Conservation (phyloP, 2,888 invertebrate species). For the Spisula subtruncata region DNA sequence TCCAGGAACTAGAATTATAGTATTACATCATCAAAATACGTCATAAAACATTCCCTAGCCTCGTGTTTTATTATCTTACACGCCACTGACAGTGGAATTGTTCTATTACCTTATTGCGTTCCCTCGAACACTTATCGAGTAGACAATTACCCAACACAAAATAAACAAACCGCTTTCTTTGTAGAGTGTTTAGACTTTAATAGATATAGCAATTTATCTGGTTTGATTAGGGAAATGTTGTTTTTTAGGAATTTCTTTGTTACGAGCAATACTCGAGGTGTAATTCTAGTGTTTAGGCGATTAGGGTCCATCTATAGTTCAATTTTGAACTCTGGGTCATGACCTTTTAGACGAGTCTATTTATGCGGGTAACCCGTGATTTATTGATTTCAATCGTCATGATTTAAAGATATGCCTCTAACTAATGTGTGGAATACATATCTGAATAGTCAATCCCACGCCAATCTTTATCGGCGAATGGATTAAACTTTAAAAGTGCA, state of each 20-base stretch:
- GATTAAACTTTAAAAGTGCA: too few relatives aligned
- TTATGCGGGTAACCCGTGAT: too few relatives aligned
- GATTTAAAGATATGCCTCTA: too few relatives aligned
- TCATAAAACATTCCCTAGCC: neutral
- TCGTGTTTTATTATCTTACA: neutral
- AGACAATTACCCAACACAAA: neutral
- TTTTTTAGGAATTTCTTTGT: neutral
- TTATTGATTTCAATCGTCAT: too few relatives aligned
- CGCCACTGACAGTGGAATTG: neutral
- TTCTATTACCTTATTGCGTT: neutral
- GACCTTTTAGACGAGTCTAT: too few relatives aligned
- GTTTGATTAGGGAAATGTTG: neutral
- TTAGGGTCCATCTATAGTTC: too few relatives aligned
- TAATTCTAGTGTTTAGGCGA: neutral
- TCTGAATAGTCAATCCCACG: too few relatives aligned
- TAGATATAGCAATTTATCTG: conserved; percentile 24
- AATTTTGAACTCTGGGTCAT: too few relatives aligned
- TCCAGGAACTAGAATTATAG: neutral
- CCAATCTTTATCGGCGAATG: too few relatives aligned
- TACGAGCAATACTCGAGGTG: neutral
- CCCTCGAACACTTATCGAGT: neutral
- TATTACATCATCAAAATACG: neutral
- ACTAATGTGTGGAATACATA: too few relatives aligned
- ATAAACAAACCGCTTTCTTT: neutral
- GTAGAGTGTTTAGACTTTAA: conserved; percentile 11